Percentiles rank a stretch among this genome's conserved stretches.
Evolutionary conservation across 2,113 vertebrate species (phyloP).

Genomic region (Ciconia maguari): DNA sequence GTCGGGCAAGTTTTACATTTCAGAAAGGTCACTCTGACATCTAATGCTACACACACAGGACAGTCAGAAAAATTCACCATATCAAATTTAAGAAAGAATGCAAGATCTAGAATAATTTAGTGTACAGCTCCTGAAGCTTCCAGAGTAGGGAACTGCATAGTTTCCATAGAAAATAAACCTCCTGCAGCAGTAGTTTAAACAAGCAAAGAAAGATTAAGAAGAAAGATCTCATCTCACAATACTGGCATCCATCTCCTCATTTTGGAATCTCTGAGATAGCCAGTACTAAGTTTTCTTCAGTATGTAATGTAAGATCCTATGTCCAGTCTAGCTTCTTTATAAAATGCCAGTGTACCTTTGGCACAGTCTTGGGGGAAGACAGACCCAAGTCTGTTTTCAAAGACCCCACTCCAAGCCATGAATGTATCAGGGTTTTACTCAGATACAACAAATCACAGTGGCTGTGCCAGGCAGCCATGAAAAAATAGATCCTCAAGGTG

Average conservation of each 20-base stretch:
- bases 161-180: background rate
- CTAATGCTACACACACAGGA: background rate
- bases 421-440: background rate
- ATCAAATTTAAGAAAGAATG: background rate
- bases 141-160: background rate
- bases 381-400: background rate
- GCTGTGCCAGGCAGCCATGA: background rate
- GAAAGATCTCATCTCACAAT: background rate
- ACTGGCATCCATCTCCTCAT: background rate
- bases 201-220: background rate
- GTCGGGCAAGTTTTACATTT: background rate
- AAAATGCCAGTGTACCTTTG: background rate
- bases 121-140: background rate
- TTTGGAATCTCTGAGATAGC: background rate
- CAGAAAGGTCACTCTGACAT: background rate
- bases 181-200: background rate
- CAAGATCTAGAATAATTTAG: background rate
- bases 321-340: background rate
- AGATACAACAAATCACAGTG: background rate
- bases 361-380: background rate
- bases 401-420: background rate
- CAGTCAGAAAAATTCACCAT: background rate
- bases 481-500: background rate
- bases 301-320: background rate
- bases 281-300: background rate